phyloP scores from a whole-genome alignment of 2,797 vertebrate species.

The Lepilemur ruficaudatus region DNA sequence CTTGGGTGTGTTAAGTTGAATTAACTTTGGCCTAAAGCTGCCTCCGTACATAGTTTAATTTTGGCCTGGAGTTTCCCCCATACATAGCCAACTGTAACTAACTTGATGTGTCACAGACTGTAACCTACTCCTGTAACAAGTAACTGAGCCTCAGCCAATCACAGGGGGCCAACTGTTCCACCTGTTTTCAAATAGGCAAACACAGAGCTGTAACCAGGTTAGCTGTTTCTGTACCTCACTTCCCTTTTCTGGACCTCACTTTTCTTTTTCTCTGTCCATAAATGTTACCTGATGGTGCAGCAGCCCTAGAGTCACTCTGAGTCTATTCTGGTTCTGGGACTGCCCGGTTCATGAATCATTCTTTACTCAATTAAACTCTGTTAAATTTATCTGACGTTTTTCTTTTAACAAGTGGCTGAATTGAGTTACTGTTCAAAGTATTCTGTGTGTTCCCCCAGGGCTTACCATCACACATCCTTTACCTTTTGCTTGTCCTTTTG shows the following conservation, averaged over 20 bases:
- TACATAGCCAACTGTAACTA: not conserved
- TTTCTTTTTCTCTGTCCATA: not conserved
- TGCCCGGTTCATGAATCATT: not conserved
- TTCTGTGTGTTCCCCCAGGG: not conserved
- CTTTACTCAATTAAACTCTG: not conserved
- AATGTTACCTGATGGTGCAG: not conserved
- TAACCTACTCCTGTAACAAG: not conserved
- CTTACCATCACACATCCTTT: rapidly evolving
- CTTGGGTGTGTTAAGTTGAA: not conserved
- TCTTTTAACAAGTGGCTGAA: not conserved
- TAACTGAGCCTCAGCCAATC: not conserved
- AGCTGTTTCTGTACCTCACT: not conserved
- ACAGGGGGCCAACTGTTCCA: not conserved
- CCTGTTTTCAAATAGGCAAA: not conserved
- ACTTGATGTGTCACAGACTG: not conserved
- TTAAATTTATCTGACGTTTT: not conserved
- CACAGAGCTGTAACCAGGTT: not conserved
- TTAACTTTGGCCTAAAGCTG: not conserved
- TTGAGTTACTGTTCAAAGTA: not conserved
- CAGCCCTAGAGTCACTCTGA: not conserved
- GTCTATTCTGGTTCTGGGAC: not conserved
- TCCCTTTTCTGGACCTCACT: not conserved
- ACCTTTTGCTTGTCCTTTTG: not conserved
- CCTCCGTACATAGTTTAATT: not conserved
- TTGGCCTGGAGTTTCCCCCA: not conserved